Percentiles rank a stretch among this genome's conserved stretches.
phyloP scores from a whole-genome alignment of 2,797 vertebrate genomes.

The Telmatherina bonti region DNA sequence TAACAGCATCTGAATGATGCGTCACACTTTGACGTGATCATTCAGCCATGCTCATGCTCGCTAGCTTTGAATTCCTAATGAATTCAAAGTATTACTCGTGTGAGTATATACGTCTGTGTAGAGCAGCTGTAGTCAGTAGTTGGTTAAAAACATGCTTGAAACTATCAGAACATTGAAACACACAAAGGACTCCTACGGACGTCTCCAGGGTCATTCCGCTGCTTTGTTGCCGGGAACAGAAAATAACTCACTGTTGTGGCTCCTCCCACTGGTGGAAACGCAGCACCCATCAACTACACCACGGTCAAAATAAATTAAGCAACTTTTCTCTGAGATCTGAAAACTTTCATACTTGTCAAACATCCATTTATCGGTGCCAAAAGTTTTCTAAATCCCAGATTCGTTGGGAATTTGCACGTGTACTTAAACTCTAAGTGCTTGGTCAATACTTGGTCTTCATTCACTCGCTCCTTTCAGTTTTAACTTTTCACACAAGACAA shows the following conservation, averaged over 20 bases:
- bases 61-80: slow-evolving; percentile 34
- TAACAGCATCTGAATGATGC: not conserved
- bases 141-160: slow-evolving; percentile 17
- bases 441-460: not conserved
- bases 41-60: slow-evolving; percentile 31
- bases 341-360: not conserved
- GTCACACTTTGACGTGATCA: slow-evolving; percentile 13
- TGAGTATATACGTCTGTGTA: slow-evolving; percentile 1
- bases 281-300: not conserved
- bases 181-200: not conserved
- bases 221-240: too few species aligned
- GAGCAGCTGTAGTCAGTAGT: not conserved
- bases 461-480: not conserved
- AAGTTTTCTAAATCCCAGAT: too few species aligned
- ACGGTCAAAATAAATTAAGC: not conserved
- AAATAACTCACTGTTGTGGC: not conserved
- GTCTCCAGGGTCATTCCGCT: too few species aligned
- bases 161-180: not conserved
- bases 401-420: too few species aligned
- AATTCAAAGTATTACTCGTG: slow-evolving; percentile 37
- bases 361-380: too few species aligned
- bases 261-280: not conserved
- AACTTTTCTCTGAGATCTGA: not conserved
- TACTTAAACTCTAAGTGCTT: not conserved
- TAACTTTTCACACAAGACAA: slow-evolving; percentile 3